A percentile compares a stretch with the other conserved stretches of the same genome.
Evolutionary conservation across 1,140 invertebrate genomes (phyloP).

Genomic region (Whitmania pigra): DNA sequence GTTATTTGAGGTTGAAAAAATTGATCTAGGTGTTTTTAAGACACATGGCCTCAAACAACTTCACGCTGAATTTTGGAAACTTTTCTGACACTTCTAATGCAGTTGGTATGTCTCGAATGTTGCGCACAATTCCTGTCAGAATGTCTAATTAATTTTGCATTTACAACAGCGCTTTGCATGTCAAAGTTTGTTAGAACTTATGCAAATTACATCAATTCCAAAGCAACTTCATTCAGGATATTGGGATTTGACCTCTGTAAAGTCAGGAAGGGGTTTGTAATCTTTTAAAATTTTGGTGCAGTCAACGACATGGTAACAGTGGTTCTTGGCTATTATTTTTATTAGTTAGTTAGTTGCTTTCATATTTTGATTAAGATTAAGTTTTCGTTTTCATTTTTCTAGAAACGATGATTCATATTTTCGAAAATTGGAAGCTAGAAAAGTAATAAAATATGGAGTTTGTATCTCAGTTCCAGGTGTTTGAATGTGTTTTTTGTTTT

Average conservation of each 20-base stretch:
- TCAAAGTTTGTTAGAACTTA: background rate
- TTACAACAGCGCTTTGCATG: background rate
- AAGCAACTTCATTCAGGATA: background rate
- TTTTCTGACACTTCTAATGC: conserved; percentile 6
- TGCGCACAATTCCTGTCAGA: too few species aligned
- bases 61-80: background rate
- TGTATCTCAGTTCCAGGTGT: background rate
- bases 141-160: background rate
- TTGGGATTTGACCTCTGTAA: conserved; percentile 10
- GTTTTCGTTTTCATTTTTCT: background rate
- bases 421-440: too few species aligned
- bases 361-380: background rate
- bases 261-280: conserved; percentile 4
- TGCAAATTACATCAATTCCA: background rate
- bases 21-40: background rate
- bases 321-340: background rate
- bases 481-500: conserved; percentile 2
- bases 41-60: conserved; percentile 4
- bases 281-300: background rate
- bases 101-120: background rate
- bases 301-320: background rate
- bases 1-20: background rate
- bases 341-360: background rate
- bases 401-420: too few species aligned
- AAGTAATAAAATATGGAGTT: background rate